Evolutionary conservation across 2,888 invertebrate genomes (phyloP), one percentile per base, ranked within the genome.

Genomic region (Lomographa bimaculata): DNA sequence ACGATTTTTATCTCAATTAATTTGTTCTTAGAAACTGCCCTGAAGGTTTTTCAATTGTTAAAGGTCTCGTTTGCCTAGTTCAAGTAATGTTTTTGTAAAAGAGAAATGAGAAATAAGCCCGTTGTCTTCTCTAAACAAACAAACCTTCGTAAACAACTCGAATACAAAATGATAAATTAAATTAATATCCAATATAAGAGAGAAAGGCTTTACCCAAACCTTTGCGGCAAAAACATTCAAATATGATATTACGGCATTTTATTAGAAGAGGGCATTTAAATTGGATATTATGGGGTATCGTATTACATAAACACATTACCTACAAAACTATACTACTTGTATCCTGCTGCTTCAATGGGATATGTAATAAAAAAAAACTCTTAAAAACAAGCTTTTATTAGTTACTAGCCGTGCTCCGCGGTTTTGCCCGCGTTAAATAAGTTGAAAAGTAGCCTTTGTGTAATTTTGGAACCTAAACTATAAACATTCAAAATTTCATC

Each of bases 161-260:
- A 52, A 55, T 47, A 52, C 53, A 54, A 51, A 59, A 53, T 54
- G 54, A 62, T 64, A 60, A 64, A 60, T 64, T 61, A 53, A 64
- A 64, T 62, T 57, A 60, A 55, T 60, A 59, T 47, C 57, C 51
- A 55, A 58, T 64, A 50, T 28, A 54, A 45, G 50, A 50, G 29
- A 41, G 27, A 28, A 42, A 46, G 49, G 47, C 43, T 35, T 36
- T 33, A 19, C 40, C 30, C 43, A 50, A 43, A 43, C 47, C 40
- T 50, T 43, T 26, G 35, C 14, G 39, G 32, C 23, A 35, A 40
- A 32, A 47, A 38, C 37, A 45, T 37, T 41, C 17, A 38, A 38
- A 44, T 49, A 49, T 47, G 37, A 33, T 40, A 40, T 53, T 38
- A 40, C 11, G 29, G 37, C 39, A 17, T 45, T 39, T 36, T 40